Evolutionary conservation across 2,888 invertebrate genomes (phyloP), one percentile per base, ranked within the genome.

Genomic region (Harpagoxenus sublaevis): DNA sequence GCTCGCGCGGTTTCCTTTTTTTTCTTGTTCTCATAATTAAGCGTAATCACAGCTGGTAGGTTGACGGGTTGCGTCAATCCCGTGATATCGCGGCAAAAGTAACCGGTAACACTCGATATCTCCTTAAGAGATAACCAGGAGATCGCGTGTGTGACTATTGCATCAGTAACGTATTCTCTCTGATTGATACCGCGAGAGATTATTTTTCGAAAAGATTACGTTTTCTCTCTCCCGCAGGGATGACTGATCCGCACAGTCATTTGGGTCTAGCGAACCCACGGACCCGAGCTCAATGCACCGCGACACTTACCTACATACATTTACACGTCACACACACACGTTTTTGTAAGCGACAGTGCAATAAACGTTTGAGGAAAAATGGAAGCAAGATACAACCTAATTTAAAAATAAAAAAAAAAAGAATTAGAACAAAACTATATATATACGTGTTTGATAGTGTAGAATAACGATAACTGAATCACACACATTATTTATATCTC

Each of bases 61-160:
- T 18, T 77, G 65, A 57, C 39, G 68, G 12, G 51, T 87, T 86
- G 86, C 87, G 85, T 84, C 87, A 84, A 83, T 83, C 55, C 15
- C 15, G 28, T 9, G 79, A 82, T 84, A 86, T 70, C 62, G 48
- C 28, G 23, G 23, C 53, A 63, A 42, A 65, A 81, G 48, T 53
- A 66, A 70, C 66, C 75, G 85, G 48, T 74, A 83, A 86, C 53
- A 45, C 65, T 70, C 63, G 86, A 68, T 79, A 83, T 85, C 82
- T 74, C 31, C 1, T 65, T 6, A 8, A 51, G 28, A 65, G 75
- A 77, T 83, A 85, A 83, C 60, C 51, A 39, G 79, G 15, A 73
- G 35, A 73, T 73, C 60, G 60, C 39, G 48, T n/a, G n/a, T n/a
- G n/a, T 39, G 60, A 28, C 57, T 39, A n/a, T 79, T 79, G 74